Percentiles rank a stretch among this genome's conserved stretches.
phyloP scores from a whole-genome alignment of 2,888 invertebrate species.

The Clivina fossor region DNA sequence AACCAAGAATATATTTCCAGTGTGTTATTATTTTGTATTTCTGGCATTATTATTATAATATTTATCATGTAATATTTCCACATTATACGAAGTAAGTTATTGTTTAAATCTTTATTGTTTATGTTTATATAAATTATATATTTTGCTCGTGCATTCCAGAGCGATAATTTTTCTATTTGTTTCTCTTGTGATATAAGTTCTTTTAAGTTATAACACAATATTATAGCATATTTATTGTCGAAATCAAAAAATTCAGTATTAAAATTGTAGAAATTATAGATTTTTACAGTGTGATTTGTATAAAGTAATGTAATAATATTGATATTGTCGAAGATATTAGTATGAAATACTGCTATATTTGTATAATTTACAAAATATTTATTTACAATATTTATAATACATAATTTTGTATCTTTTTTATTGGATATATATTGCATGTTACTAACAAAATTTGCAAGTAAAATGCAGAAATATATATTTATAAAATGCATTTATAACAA shows the following conservation, averaged over 20 bases:
- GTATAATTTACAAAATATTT: too few relatives aligned
- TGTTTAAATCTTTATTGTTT: background rate
- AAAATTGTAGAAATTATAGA: conserved; percentile 7
- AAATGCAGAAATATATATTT: too few relatives aligned
- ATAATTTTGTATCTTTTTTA: too few relatives aligned
- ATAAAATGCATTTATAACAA: too few relatives aligned
- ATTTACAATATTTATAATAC: too few relatives aligned
- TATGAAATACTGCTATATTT: too few relatives aligned
- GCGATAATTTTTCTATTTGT: conserved; percentile 15
- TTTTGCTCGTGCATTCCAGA: conserved; percentile 16
- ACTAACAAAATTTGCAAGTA: too few relatives aligned
- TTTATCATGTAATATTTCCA: conserved; percentile 19
- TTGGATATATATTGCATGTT: too few relatives aligned
- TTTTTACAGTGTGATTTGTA: too few relatives aligned
- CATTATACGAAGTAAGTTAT: conserved; percentile 7
- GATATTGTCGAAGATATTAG: too few relatives aligned
- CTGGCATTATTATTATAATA: conserved; percentile 1
- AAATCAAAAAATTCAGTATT: conserved; percentile 12
- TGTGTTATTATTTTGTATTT: background rate
- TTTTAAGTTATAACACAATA: conserved; percentile 10
- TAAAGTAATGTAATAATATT: too few relatives aligned
- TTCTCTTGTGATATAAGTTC: conserved; percentile 3
- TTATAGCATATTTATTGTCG: conserved; percentile 6
- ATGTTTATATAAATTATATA: conserved; percentile 24
- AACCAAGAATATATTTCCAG: conserved; percentile 9